These are phyloP conservation scores for Synergus itoensis DNA, from an alignment of 2,888 invertebrate genomes.

Conservation along the genomic window DNA sequence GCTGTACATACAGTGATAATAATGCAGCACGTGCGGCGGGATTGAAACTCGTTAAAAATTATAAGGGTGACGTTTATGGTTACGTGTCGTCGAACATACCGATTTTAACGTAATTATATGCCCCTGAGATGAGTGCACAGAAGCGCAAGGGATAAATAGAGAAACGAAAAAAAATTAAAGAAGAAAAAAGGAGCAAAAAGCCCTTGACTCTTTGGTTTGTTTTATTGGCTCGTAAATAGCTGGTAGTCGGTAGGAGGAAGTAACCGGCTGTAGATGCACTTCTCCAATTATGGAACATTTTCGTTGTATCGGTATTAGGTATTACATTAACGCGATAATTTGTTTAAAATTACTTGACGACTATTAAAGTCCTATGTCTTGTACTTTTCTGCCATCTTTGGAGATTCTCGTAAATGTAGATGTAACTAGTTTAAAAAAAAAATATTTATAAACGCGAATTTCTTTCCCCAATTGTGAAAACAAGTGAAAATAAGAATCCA, in stretches of 20 bases:
- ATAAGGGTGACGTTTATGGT: conserved; percentile 39
- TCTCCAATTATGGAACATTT: conserved; percentile 55
- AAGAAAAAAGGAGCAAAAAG: conserved; percentile 9
- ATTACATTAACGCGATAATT: conserved; percentile 43
- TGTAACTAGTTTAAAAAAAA: background rate
- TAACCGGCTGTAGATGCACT: conserved; percentile 51
- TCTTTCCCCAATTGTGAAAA: background rate
- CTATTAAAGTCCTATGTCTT: conserved; percentile 27
- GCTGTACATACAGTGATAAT: conserved; percentile 9
- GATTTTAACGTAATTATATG: conserved; percentile 37
- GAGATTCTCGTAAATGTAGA: background rate
- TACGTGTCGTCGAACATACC: conserved; percentile 39
- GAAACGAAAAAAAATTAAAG: conserved; percentile 42
- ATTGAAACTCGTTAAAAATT: conserved; percentile 38
- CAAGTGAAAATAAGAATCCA: background rate
- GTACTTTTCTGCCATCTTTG: conserved; percentile 20
- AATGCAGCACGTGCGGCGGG: conserved; percentile 35
- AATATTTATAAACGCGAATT: too few species aligned
- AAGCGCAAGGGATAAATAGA: conserved; percentile 39
- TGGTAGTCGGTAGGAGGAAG: conserved; percentile 68
- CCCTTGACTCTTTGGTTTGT: conserved; percentile 56
- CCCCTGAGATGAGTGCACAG: conserved; percentile 40
- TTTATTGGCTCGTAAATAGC: conserved; percentile 74
- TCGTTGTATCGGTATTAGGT: conserved; percentile 57
- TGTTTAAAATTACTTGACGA: conserved; percentile 32